Evolutionary conservation across 2,888 invertebrate species (phyloP).

Genomic region (Danaus chrysippus): DNA sequence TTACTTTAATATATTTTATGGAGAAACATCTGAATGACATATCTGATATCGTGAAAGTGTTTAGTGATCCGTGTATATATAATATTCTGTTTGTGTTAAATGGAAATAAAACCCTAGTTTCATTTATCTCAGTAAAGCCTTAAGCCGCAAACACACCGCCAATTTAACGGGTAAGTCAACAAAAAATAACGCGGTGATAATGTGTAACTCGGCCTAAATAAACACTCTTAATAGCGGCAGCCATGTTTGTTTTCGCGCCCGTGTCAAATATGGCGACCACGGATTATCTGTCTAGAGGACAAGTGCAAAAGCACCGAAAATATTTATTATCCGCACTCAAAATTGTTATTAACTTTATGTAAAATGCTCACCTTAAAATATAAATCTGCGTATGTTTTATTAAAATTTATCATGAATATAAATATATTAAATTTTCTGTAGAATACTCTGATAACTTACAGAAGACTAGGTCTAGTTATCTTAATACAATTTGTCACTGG

Average conservation of each 20-base stretch:
- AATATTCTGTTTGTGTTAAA: not conserved
- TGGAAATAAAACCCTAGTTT: slow-evolving; percentile 3
- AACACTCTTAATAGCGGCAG: slow-evolving; percentile 59
- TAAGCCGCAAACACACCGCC: slow-evolving; percentile 20
- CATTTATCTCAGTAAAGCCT: slow-evolving; percentile 18
- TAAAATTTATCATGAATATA: too few relatives aligned
- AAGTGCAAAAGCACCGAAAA: slow-evolving; percentile 30
- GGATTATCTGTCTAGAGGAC: slow-evolving; percentile 58
- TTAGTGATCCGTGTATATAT: not conserved
- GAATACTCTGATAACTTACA: too few relatives aligned
- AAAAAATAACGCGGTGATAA: slow-evolving; percentile 58
- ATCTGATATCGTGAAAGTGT: not conserved
- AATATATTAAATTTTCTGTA: too few relatives aligned
- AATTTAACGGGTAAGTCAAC: slow-evolving; percentile 37
- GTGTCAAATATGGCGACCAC: slow-evolving; percentile 62
- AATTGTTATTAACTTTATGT: slow-evolving; percentile 3
- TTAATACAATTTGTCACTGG: too few relatives aligned
- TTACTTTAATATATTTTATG: slow-evolving; percentile 7
- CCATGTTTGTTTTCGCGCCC: slow-evolving; percentile 58
- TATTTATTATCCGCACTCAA: slow-evolving; percentile 19
- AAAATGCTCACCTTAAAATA: not conserved
- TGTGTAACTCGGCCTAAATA: slow-evolving; percentile 69
- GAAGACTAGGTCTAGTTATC: too few relatives aligned
- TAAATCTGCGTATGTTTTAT: not conserved
- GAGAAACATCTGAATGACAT: not conserved